phyloP scores from a whole-genome alignment of 2,113 vertebrate species.

The Tupaia chinensis region DNA sequence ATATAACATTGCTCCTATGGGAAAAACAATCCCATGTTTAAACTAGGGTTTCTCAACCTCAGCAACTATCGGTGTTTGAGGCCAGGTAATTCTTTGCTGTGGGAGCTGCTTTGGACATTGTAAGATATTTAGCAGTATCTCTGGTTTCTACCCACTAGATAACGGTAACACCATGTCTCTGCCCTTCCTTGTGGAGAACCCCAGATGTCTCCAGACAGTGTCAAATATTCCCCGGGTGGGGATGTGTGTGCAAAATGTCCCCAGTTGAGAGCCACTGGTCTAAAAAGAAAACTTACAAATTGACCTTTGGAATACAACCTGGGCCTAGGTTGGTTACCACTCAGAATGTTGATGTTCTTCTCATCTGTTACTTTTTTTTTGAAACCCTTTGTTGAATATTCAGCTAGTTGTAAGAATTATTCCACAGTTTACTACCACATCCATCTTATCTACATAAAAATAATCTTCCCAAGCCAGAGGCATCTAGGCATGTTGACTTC shows the following conservation, averaged over 20 bases:
- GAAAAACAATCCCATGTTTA: not conserved
- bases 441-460: slow-evolving; percentile 47
- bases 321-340: not conserved
- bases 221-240: not conserved
- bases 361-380: slow-evolving; percentile 38
- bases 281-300: not conserved
- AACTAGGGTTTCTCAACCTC: not conserved
- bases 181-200: not conserved
- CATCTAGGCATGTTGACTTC: slow-evolving; percentile 25
- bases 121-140: not conserved
- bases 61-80: not conserved
- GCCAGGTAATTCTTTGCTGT: not conserved
- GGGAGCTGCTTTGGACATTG: not conserved
- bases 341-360: not conserved
- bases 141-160: not conserved
- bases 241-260: not conserved
- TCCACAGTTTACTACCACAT: slow-evolving; percentile 2
- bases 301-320: not conserved
- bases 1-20: not conserved
- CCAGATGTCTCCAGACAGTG: not conserved
- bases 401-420: not conserved
- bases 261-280: not conserved
- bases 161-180: no score
- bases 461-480: slow-evolving; percentile 56
- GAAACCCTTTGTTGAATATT: not conserved